Conservation (phyloP, 1,140 invertebrate genomes). For the Coelopa frigida region DNA sequence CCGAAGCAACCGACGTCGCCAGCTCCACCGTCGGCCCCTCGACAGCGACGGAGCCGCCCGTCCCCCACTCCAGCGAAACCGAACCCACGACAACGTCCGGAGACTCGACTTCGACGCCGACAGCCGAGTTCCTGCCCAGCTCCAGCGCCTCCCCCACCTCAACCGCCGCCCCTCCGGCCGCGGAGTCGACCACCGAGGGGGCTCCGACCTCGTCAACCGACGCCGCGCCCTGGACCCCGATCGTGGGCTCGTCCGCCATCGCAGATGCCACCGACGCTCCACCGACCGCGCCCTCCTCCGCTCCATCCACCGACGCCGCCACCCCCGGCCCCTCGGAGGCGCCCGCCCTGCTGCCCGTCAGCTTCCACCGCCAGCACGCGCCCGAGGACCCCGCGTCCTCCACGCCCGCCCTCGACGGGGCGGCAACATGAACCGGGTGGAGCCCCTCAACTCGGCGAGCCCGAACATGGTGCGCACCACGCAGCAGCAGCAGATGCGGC, state of each 20-base stretch:
- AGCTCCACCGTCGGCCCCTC: too few relatives aligned
- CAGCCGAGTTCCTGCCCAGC: background rate
- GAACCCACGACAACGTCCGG: background rate
- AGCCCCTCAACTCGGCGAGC: slow-evolving; percentile 8
- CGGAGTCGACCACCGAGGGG: background rate
- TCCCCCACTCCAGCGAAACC: background rate
- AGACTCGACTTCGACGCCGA: background rate
- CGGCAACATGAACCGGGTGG: slow-evolving; percentile 15
- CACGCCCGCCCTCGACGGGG: background rate
- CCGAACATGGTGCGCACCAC: slow-evolving; percentile 8
- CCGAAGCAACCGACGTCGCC: too few relatives aligned
- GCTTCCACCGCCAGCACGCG: slow-evolving; percentile 1
- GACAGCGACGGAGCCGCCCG: too few relatives aligned
- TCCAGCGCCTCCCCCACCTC: slow-evolving; percentile 1
- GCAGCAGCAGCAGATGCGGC: slow-evolving; percentile 7
- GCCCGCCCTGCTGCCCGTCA: background rate
- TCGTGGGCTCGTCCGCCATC: too few relatives aligned
- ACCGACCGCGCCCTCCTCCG: background rate
- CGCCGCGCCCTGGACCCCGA: too few relatives aligned
- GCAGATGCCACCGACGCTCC: slow-evolving; percentile 6
- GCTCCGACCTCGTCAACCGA: slow-evolving; percentile 1
- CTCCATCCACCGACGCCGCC: background rate
- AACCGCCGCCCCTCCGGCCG: slow-evolving; percentile 6
- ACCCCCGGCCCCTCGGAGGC: background rate
- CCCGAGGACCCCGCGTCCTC: background rate